Base-by-base conservation (phyloP, 2,797 vertebrate genomes). In the Amphiprion clarkii region DNA sequence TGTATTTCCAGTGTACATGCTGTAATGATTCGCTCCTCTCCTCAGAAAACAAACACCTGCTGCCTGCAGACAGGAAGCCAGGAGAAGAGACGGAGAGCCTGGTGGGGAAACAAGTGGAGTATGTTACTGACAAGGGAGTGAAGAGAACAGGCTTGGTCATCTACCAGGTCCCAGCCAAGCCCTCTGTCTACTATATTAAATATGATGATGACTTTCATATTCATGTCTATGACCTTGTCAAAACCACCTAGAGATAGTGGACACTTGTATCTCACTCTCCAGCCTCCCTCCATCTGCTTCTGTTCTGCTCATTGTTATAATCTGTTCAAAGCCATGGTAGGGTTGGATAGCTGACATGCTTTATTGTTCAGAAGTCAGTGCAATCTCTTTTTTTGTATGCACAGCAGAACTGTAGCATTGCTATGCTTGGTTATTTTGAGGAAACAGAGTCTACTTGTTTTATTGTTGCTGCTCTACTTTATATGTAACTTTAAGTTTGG, bases 131-230 rank as follows among this genome's bases (percentile, higher is more conserved):
- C 87, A 96, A 96, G 82, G 95, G 95, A 5, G 93, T 96, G 84
- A 96, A 96, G 92, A 94, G 95, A 83, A 96, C 95, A 16, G 95
- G 95, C 67, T 89, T 96, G 89, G 95, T 96, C 79, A 96, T 96
- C 89, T 96, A 95, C 86, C 95, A 96, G 88, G 95, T 96, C 69
- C 95, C 95, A 2, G 94, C 95, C 84, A 96, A 96, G 80, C 95
- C 95, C 56, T 96, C 95, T 0, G 95, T 96, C 84, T 96, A 96
- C 87, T 96, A 96, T 67, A 96, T 96, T 84, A 96, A 96, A 92
- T 96, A 96, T 14, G 95, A 96, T 27, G 95, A 96, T 90, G 95
- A 96, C 91, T 96, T 96, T 92, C 95, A 96, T 91, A 96, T 96
- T 82, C 95, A 96, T 59, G 95, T 96, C 74, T 96, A 96, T 78